Percentiles rank a stretch among this genome's conserved stretches.
phyloP scores from a whole-genome alignment of 2,797 vertebrate species.

The Pangasius djambal region DNA sequence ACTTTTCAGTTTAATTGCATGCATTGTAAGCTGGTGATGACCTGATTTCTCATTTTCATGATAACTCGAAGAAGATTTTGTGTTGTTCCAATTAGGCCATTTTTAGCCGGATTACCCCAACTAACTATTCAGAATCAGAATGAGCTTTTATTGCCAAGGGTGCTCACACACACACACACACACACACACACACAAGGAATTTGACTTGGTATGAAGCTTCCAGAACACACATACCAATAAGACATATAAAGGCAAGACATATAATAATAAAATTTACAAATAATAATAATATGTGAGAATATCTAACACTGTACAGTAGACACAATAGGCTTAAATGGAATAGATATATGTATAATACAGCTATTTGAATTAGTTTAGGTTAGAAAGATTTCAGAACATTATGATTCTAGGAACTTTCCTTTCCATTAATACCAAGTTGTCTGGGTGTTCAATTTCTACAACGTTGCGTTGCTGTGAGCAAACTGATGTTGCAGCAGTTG shows the following conservation, averaged over 20 bases:
- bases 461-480: background rate
- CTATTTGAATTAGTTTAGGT: background rate
- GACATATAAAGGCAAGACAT: no score
- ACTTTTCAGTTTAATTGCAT: constrained; percentile 6
- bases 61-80: background rate
- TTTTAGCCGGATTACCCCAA: background rate
- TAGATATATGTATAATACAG: no score
- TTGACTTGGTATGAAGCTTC: no score
- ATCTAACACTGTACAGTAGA: no score
- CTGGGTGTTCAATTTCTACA: background rate
- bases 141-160: no score
- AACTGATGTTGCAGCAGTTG: background rate
- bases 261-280: no score
- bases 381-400: background rate
- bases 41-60: constrained; percentile 10
- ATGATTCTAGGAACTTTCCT: background rate
- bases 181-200: no score
- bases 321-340: no score
- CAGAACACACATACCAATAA: no score
- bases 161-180: no score
- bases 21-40: background rate
- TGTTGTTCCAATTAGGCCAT: background rate
- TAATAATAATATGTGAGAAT: no score
- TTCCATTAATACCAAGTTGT: background rate
- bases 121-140: no score